A percentile compares a stretch with the other conserved stretches of the same genome.
phyloP scores from a whole-genome alignment of 2,113 vertebrate genomes.

The Tichodroma muraria region DNA sequence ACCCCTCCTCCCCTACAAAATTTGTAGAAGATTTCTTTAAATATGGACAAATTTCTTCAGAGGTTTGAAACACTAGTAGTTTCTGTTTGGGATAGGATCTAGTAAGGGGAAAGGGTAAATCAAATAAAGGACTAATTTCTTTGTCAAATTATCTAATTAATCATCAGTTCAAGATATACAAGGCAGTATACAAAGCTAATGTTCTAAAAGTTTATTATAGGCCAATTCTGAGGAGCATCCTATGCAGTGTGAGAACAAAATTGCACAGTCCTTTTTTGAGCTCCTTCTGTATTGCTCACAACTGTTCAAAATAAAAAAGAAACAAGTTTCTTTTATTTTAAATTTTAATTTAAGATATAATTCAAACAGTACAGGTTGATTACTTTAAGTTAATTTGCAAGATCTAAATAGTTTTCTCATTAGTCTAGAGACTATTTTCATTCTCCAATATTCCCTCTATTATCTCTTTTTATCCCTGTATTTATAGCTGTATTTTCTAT shows the following conservation, averaged over 20 bases:
- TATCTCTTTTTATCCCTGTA: background rate
- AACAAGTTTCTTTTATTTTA: background rate
- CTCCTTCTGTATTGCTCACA: background rate
- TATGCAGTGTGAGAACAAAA: background rate
- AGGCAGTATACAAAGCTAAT: background rate
- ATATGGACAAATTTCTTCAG: background rate
- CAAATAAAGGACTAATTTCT: background rate
- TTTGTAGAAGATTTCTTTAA: background rate
- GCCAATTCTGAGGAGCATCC: background rate
- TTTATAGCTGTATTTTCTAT: background rate
- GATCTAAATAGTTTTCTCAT: background rate
- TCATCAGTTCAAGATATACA: background rate
- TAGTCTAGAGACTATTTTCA: background rate
- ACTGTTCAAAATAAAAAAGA: background rate
- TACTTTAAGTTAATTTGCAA: background rate
- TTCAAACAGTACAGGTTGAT: background rate
- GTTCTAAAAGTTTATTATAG: background rate
- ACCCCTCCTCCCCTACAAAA: rapidly evolving
- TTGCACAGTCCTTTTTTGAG: background rate
- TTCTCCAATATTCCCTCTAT: background rate
- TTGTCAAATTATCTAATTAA: background rate
- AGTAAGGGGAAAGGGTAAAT: background rate
- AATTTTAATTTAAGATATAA: background rate
- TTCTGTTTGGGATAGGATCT: background rate
- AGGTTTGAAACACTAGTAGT: background rate